These are phyloP conservation scores for Eurystomus gularis DNA, from an alignment of 2,113 vertebrate species.

Conservation along the genomic window DNA sequence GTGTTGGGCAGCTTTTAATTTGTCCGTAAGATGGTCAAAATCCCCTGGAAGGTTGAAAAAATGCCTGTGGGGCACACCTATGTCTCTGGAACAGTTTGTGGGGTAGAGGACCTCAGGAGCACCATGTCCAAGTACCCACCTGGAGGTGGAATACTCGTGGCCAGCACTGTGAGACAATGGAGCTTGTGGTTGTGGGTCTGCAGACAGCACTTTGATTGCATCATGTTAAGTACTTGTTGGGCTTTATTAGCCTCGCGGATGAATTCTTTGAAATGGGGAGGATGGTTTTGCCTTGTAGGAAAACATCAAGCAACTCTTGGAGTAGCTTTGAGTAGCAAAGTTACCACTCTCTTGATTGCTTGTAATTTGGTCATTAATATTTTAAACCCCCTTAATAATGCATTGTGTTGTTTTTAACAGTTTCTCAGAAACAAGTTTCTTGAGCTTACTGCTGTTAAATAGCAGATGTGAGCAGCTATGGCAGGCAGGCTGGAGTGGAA, in stretches of 20 bases:
- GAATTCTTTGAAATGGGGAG: background rate
- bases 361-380: background rate
- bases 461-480: background rate
- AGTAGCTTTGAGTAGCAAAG: background rate
- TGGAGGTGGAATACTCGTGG: background rate
- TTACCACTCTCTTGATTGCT: background rate
- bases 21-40: background rate
- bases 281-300: background rate
- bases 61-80: background rate
- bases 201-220: background rate
- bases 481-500: background rate
- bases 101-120: background rate
- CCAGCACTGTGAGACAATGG: background rate
- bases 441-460: background rate
- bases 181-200: background rate
- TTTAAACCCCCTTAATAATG: background rate
- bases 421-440: background rate
- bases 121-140: rapidly evolving
- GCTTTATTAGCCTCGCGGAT: background rate
- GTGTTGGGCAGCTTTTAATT: background rate
- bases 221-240: background rate
- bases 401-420: background rate
- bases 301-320: background rate
- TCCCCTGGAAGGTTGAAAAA: background rate
- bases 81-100: background rate